Evolutionary conservation across 2,888 invertebrate genomes (phyloP).

Genomic region (Pyrrhia umbra): DNA sequence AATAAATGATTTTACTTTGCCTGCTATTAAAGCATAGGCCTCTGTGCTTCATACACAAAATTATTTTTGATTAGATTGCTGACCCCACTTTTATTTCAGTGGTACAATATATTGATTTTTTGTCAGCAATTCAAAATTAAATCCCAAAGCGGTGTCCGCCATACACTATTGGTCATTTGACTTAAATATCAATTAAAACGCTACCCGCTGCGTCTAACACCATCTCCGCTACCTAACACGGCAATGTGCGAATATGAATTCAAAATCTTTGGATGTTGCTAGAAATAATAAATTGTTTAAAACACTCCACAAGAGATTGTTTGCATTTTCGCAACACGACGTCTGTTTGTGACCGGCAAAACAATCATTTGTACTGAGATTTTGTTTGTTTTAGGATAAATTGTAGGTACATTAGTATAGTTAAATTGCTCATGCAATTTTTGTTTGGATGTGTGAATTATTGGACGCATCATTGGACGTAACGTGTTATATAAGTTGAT

Average conservation of each 20-base stretch:
- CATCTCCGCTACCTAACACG: not conserved
- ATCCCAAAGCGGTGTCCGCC: no score
- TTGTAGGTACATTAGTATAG: conserved; percentile 31
- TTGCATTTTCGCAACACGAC: conserved; percentile 51
- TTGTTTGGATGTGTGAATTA: conserved; percentile 24
- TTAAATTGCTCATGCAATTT: conserved; percentile 37
- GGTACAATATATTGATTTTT: no score
- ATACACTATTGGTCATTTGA: not conserved
- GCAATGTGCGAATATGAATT: conserved; percentile 59
- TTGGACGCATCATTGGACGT: not conserved
- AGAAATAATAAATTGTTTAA: conserved; percentile 57
- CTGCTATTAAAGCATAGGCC: no score
- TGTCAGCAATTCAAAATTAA: no score
- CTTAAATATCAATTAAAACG: not conserved
- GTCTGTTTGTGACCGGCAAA: conserved; percentile 43
- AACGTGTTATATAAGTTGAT: not conserved
- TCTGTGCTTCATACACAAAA: no score
- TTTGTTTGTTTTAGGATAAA: conserved; percentile 29
- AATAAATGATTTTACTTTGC: no score
- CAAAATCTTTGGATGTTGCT: conserved; percentile 55
- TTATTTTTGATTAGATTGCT: no score
- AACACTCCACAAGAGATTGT: conserved; percentile 45
- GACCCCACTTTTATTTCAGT: no score
- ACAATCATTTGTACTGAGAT: conserved; percentile 45
- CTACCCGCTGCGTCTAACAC: not conserved